A percentile compares a stretch with the other conserved stretches of the same genome.
phyloP scores from a whole-genome alignment of 92 coral and sea anemone species.

The Umimayanthus chanpuru region DNA sequence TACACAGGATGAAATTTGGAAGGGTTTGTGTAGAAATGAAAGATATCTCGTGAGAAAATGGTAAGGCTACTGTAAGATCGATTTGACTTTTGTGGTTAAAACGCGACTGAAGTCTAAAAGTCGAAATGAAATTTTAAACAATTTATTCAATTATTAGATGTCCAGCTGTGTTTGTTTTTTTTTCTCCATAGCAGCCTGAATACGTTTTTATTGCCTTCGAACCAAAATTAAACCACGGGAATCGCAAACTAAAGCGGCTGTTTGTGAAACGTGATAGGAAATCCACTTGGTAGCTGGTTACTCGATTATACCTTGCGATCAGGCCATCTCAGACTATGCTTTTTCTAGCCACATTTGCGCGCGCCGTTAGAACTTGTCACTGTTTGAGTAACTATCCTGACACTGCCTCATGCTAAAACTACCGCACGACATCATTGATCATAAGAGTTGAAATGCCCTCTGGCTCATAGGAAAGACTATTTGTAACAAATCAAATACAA shows the following conservation, averaged over 20 bases:
- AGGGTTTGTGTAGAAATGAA: slow-evolving; percentile 84
- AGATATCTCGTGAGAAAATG: slow-evolving; percentile 75
- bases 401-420: neutral
- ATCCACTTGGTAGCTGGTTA: neutral
- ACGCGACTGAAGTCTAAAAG: neutral
- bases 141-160: neutral
- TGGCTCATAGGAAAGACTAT: accelerated
- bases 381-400: neutral
- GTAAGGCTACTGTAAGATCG: slow-evolving; percentile 54
- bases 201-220: slow-evolving; percentile 1
- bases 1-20: slow-evolving; percentile 92
- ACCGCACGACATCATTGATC: neutral
- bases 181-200: slow-evolving; percentile 18
- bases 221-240: neutral
- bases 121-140: neutral
- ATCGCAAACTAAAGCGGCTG: neutral
- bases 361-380: neutral
- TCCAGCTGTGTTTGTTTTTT: slow-evolving; percentile 30
- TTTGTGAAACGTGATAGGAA: neutral
- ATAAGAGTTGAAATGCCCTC: too few species aligned
- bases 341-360: neutral
- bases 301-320: neutral
- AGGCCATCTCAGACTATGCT: neutral
- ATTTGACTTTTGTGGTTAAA: neutral
- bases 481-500: too few species aligned